Percentiles rank a stretch among this genome's conserved stretches.
Evolutionary conservation across 2,888 invertebrate species (phyloP).

Genomic region (Anorthoa munda): DNA sequence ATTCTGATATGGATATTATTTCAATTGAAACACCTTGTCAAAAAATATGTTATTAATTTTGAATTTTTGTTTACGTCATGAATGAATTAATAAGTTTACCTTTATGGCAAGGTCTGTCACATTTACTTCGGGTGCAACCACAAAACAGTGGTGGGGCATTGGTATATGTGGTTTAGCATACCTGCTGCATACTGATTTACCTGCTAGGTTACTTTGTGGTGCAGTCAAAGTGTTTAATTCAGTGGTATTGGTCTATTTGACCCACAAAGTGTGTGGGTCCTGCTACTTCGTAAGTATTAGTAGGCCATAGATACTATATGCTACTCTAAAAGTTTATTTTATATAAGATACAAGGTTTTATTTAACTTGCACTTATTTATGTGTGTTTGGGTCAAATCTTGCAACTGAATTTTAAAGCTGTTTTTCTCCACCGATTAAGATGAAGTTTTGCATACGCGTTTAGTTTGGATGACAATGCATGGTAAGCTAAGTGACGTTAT

Average conservation of each 20-base stretch:
- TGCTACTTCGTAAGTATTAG: neutral
- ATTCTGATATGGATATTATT: no score
- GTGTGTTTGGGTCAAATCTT: no score
- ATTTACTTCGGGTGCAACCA: neutral
- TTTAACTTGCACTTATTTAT: no score
- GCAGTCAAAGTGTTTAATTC: neutral
- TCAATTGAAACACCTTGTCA: no score
- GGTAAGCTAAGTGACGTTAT: no score
- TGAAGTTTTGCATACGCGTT: no score
- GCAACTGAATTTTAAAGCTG: no score
- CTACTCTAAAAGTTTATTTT: no score
- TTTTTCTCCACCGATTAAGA: no score
- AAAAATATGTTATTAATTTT: no score
- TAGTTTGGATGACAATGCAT: no score
- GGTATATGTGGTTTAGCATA: constrained; percentile 20
- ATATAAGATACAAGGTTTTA: no score
- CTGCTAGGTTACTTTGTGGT: neutral
- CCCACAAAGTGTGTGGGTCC: neutral
- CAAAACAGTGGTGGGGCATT: neutral
- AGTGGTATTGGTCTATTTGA: neutral
- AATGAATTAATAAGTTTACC: neutral
- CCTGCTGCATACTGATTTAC: neutral
- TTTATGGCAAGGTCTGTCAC: neutral
- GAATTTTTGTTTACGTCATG: neutral
- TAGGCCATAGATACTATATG: neutral